These are phyloP conservation scores for Drosophila repletoides DNA, from an alignment of 1,140 invertebrate genomes.

Conservation along the genomic window DNA sequence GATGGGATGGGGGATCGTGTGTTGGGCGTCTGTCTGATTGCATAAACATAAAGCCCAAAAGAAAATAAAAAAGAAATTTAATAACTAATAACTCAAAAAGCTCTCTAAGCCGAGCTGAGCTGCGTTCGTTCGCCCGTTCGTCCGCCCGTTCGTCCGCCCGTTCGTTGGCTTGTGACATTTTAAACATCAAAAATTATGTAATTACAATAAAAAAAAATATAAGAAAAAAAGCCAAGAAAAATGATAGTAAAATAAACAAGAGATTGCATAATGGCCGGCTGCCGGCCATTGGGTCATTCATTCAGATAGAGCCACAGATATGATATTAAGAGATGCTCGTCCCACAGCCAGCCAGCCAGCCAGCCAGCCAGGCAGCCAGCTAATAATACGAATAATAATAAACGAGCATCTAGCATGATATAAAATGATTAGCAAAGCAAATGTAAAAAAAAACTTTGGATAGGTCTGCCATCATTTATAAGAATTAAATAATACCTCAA, in stretches of 20 bases:
- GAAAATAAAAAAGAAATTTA: conserved; percentile 46
- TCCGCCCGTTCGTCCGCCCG: conserved; percentile 18
- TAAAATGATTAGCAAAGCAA: conserved; percentile 31
- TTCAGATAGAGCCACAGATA: conserved; percentile 5
- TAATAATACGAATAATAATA: too few relatives aligned
- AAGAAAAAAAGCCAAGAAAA: conserved; percentile 19
- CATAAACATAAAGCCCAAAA: conserved; percentile 17
- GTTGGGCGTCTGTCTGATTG: conserved; percentile 17
- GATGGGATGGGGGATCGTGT: neutral
- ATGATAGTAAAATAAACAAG: conserved; percentile 44
- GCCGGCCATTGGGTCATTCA: conserved; percentile 48
- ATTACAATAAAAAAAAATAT: conserved; percentile 45
- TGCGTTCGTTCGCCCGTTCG: too few relatives aligned
- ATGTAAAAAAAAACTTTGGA: conserved; percentile 13
- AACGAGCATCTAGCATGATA: conserved; percentile 71
- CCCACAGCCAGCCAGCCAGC: too few relatives aligned
- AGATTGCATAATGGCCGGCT: conserved; percentile 51
- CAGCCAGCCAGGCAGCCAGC: too few relatives aligned
- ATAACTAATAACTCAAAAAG: conserved; percentile 63
- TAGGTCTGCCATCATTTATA: conserved; percentile 12
- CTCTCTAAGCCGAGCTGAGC: conserved; percentile 15
- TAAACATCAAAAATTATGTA: conserved; percentile 69
- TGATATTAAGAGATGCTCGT: too few relatives aligned
- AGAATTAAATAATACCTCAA: conserved; percentile 51
- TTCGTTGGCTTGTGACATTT: conserved; percentile 74